Conservation (phyloP, 2,797 vertebrate species). For the Cygnus olor region DNA sequence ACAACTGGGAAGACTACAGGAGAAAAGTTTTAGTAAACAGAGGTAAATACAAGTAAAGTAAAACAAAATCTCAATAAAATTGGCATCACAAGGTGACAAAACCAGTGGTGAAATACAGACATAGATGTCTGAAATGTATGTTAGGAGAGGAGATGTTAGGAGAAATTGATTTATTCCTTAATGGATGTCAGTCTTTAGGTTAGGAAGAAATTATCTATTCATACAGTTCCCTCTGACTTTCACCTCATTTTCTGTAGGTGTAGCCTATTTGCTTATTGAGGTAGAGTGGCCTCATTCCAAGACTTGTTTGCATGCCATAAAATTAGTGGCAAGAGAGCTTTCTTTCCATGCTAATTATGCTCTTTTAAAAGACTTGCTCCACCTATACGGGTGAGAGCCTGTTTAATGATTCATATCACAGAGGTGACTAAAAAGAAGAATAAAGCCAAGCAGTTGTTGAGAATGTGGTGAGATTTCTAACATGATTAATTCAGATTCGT, state of each 20-base stretch:
- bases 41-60: not conserved
- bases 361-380: not conserved
- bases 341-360: not conserved
- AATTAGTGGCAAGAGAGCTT: not conserved
- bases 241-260: not conserved
- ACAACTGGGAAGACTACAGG: not conserved
- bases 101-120: not conserved
- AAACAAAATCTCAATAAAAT: not conserved
- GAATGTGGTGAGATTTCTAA: not conserved
- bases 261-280: not conserved
- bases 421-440: not conserved
- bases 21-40: not conserved
- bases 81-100: not conserved
- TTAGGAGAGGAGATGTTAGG: not conserved
- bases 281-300: not conserved
- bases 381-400: not conserved
- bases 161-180: not conserved
- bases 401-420: not conserved
- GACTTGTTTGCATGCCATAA: not conserved
- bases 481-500: not conserved
- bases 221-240: not conserved
- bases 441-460: not conserved
- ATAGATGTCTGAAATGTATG: too few species aligned
- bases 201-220: not conserved
- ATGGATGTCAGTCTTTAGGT: not conserved